Base-by-base conservation (phyloP, 2,113 vertebrate species). In the Lanius collurio region DNA sequence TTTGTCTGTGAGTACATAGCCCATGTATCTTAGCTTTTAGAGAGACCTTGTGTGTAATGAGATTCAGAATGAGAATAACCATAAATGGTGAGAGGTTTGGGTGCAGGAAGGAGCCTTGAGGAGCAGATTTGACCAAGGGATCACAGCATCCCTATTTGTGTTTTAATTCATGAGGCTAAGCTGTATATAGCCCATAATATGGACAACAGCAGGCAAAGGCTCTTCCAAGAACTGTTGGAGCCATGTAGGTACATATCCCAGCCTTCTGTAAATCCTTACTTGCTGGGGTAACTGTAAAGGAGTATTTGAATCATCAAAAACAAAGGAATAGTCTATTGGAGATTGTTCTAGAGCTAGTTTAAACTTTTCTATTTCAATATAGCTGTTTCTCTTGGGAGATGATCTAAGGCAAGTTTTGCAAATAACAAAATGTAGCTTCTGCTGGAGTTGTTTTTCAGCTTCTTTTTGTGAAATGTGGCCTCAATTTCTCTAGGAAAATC, bases 171-270 rank as follows among this genome's bases (percentile, higher is more conserved):
- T 15, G 46, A 53, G 59, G 28, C 50, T 83, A 31, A 80, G 31
- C 30, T 68, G 8, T 60, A 1, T 3, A 4, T 39, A 87, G 41
- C 17, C 19, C 1, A 0, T 60, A 35, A 52, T 0, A 3, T 33
- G 28, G 28, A 22, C 37, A 62, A 1, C 21, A 31, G 52, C 41
- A 81, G 50, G 17, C 28, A 33, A 18, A 57, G 28, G 20, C 35
- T 80, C 10, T 81, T 89, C 69, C 16, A 67, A 15, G n/a, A 64
- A 3, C n/a, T 62, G 10, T 30, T 69, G 16, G 50, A 89, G 55
- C 46, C 28, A 2, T 5, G 6, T 39, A 23, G 53, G 21, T 50
- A 3, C 7, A 4, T 9, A 49, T 17, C 22, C 35, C 33, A 68
- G 28, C 44, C 60, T 68, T 64, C 56, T 82, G 1, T 20, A 47